These are phyloP conservation scores for Bicyclus anynana DNA, from an alignment of 1,140 invertebrate species.

Conservation along the genomic window DNA sequence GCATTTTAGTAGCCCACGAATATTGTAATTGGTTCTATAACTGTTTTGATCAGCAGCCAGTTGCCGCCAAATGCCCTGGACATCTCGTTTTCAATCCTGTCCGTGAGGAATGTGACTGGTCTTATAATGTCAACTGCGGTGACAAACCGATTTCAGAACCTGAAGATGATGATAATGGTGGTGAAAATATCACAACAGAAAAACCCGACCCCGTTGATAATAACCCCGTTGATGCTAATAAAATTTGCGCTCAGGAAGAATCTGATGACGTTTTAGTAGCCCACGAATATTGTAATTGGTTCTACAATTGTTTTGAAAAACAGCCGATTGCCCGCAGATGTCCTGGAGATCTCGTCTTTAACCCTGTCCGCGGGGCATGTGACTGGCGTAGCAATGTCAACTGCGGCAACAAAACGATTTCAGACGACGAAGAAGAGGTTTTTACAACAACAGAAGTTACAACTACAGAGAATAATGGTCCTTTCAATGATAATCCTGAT, in stretches of 20 bases:
- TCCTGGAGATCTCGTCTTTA: slow-evolving; percentile 67
- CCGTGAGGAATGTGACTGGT: background rate
- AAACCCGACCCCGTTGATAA: background rate
- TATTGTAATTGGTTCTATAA: background rate
- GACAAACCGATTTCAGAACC: background rate
- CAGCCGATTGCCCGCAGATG: background rate
- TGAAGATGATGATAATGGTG: background rate
- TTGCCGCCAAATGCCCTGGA: background rate
- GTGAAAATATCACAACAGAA: background rate
- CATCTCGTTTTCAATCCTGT: background rate
- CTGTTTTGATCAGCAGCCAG: background rate
- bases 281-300: background rate
- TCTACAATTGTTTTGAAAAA: background rate
- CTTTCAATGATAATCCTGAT: slow-evolving; percentile 31
- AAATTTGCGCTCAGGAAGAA: background rate
- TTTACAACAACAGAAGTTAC: slow-evolving; percentile 1
- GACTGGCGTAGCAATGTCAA: background rate
- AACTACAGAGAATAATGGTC: too few relatives aligned
- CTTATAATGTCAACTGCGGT: background rate
- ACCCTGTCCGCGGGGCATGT: slow-evolving; percentile 64
- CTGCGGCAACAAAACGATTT: slow-evolving; percentile 13
- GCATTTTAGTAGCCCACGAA: background rate
- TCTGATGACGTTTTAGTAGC: background rate
- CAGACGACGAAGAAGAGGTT: background rate
- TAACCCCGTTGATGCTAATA: background rate